Conservation (phyloP, 1,140 invertebrate genomes). For the Papilio dardanus region DNA sequence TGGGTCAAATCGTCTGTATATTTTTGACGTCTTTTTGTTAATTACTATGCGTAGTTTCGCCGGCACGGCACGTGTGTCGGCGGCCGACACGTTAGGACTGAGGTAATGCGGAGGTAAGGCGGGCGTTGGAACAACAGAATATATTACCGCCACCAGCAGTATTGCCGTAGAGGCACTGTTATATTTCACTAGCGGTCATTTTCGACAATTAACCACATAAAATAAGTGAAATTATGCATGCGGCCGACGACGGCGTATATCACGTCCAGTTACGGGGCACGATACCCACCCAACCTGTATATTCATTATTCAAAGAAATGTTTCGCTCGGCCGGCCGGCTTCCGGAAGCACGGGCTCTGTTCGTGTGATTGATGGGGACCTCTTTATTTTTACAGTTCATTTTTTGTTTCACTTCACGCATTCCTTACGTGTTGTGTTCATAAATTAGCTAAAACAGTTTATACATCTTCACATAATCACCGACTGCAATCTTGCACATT, state of each 20-base stretch:
- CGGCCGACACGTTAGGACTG: slow-evolving; percentile 57
- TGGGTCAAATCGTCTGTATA: too few species aligned
- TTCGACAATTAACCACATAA: slow-evolving; percentile 83
- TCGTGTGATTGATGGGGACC: slow-evolving; percentile 78
- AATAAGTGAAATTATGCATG: slow-evolving; percentile 83
- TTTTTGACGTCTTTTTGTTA: not conserved
- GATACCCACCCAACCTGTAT: slow-evolving; percentile 75
- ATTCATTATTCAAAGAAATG: slow-evolving; percentile 83
- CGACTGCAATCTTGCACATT: not conserved
- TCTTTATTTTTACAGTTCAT: slow-evolving; percentile 73
- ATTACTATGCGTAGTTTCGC: not conserved
- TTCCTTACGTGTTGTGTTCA: slow-evolving; percentile 46
- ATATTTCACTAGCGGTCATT: slow-evolving; percentile 81
- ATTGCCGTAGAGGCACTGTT: slow-evolving; percentile 67
- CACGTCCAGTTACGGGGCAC: slow-evolving; percentile 80
- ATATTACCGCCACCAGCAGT: slow-evolving; percentile 71
- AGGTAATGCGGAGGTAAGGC: slow-evolving; percentile 57
- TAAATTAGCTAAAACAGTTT: slow-evolving; percentile 24
- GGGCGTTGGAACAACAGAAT: slow-evolving; percentile 70
- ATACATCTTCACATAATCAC: slow-evolving; percentile 15
- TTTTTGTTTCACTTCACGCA: slow-evolving; percentile 60
- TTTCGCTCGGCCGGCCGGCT: slow-evolving; percentile 74
- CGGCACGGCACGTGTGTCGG: not conserved
- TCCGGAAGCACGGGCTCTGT: slow-evolving; percentile 75
- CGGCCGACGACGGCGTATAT: slow-evolving; percentile 81